phyloP scores from a whole-genome alignment of 1,140 invertebrate species.

The Melipona quadrifasciata region DNA sequence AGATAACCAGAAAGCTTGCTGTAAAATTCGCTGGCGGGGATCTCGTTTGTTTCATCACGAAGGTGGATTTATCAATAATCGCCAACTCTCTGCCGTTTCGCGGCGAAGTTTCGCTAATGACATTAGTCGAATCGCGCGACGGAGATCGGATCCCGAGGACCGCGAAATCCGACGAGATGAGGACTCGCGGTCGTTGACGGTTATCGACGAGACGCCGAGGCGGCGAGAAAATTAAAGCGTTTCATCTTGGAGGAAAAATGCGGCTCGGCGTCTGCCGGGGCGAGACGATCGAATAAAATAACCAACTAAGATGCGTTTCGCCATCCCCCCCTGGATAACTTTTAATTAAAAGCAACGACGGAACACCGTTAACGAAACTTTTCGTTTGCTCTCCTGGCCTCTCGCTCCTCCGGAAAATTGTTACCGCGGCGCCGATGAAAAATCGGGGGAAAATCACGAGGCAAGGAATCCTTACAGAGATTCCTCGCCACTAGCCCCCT shows the following conservation, averaged over 20 bases:
- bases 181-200: background rate
- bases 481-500: background rate
- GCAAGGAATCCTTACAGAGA: background rate
- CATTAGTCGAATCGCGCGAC: background rate
- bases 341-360: conserved; percentile 36
- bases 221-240: background rate
- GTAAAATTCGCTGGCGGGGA: too few species aligned
- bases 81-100: too few species aligned
- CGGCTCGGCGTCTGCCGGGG: background rate
- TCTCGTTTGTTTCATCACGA: too few species aligned
- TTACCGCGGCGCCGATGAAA: background rate
- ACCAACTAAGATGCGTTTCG: conserved; percentile 7
- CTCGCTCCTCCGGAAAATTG: background rate
- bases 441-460: background rate
- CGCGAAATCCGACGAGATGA: background rate
- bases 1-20: too few species aligned
- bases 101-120: too few species aligned
- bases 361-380: conserved; percentile 23
- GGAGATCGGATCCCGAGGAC: too few species aligned
- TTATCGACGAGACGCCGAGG: background rate
- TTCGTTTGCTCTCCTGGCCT: background rate
- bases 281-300: background rate
- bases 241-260: background rate
- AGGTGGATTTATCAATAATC: too few species aligned
- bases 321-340: background rate